Conservation (phyloP, 2,797 vertebrate genomes). For the Alauda arvensis region DNA sequence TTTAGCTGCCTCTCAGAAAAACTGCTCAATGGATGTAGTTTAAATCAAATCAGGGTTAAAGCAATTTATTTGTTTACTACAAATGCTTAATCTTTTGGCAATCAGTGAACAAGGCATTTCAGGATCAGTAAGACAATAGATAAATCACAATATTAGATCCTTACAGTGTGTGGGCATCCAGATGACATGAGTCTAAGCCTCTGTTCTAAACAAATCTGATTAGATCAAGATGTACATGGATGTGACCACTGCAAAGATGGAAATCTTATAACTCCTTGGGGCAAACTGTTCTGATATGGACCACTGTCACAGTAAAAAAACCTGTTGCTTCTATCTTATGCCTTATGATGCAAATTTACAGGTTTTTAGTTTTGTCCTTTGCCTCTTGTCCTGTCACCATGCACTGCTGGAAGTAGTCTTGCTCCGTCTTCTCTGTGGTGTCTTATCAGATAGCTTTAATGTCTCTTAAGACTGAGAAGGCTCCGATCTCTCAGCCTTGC, state of each 20-base stretch:
- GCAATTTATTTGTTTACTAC: neutral
- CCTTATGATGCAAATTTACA: neutral
- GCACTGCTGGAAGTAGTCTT: neutral
- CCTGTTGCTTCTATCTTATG: neutral
- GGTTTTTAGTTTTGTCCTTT: neutral
- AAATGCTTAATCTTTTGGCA: neutral
- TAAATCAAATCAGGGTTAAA: neutral
- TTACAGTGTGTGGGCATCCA: neutral
- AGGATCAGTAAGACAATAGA: neutral
- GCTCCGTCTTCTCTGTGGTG: fast-evolving
- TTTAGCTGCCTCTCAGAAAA: neutral
- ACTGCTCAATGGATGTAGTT: neutral
- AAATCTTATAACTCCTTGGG: neutral
- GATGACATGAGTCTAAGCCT: neutral
- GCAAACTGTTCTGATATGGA: neutral
- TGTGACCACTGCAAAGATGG: neutral
- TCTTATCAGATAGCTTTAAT: neutral
- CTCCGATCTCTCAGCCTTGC: neutral
- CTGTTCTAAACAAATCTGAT: neutral
- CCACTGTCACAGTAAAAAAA: neutral
- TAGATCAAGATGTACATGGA: neutral
- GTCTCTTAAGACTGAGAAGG: neutral
- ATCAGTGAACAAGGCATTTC: neutral
- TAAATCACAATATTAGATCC: neutral
- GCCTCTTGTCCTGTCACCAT: fast-evolving